Conservation (phyloP, 64 coral and sea anemone species). For the Porites australiensis region DNA sequence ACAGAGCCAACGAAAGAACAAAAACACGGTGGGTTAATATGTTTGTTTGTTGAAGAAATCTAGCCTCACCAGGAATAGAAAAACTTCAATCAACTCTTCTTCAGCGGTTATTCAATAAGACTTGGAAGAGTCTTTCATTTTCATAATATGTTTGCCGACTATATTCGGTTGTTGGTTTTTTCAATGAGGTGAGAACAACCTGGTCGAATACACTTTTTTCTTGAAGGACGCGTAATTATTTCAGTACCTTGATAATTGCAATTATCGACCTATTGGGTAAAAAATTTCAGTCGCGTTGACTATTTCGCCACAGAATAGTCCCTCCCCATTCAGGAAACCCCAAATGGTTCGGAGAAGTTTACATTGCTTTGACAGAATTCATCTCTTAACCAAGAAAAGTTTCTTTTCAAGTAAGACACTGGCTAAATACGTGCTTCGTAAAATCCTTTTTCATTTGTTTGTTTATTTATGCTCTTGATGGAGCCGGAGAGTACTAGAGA, state of each 20-base stretch:
- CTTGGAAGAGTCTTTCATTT: neutral
- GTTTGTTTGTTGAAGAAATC: neutral
- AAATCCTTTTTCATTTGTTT: neutral
- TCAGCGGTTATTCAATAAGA: too few species aligned
- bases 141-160: neutral
- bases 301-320: neutral
- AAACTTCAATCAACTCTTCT: neutral
- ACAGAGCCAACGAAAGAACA: slow-evolving; percentile 77
- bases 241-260: slow-evolving; percentile 19
- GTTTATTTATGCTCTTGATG: neutral
- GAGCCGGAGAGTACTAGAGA: neutral
- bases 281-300: neutral
- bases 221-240: slow-evolving; percentile 34
- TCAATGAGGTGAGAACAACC: slow-evolving; percentile 31
- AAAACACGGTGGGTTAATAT: slow-evolving; percentile 78
- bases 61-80: neutral
- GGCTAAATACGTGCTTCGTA: neutral
- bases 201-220: neutral
- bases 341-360: neutral
- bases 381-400: neutral
- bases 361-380: neutral
- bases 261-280: neutral
- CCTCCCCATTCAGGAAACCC: neutral
- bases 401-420: neutral
- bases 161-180: neutral